Base-by-base conservation (phyloP, 2,888 invertebrate species). In the Scotopteryx bipunctaria region DNA sequence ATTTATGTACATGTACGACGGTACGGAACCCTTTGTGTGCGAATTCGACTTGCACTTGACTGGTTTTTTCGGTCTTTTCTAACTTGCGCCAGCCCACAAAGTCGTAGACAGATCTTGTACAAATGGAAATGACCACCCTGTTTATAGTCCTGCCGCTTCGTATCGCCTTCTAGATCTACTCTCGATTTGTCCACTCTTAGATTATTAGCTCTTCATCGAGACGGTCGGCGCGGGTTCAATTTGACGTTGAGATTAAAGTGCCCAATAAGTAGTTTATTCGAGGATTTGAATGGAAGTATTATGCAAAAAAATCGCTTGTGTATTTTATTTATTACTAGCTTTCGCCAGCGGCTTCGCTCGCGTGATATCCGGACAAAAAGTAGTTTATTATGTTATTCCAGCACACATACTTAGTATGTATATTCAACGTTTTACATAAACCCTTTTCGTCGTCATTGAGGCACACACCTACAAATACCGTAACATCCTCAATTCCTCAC, bases 61-160 rank as follows among this genome's bases (percentile, higher is more conserved):
- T 5, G 19, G 19, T 5, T 21, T 8, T 1, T 6, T 6, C 23
- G 8, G 6, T 11, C 27, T 27, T 37, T 25, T 36, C 0, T 31
- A 0, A 31, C 43, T 51, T 33, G 36, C 0, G 45, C 54, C 46
- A 46, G 46, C 27, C 23, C 33, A 40, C 55, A 60, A 61, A 54
- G 50, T 49, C 46, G 49, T 55, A 41, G 33, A 37, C 50, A 41
- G 52, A 55, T 47, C 55, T 57, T 40, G 56, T 61, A 64, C 65
- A 63, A 66, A 66, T 68, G 66, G 66, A 65, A 67, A 65, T 67
- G 65, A 59, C 65, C 57, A 47, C 48, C 55, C 54, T 62, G 66
- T 66, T 66, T 64, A 64, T 60, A 65, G 63, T 56, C 55, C 17
- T 38, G 48, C 38, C 52, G 58, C 44, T 42, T 50, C 51, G 49